Conservation (phyloP, 2,113 vertebrate species). For the Rhea americana region DNA sequence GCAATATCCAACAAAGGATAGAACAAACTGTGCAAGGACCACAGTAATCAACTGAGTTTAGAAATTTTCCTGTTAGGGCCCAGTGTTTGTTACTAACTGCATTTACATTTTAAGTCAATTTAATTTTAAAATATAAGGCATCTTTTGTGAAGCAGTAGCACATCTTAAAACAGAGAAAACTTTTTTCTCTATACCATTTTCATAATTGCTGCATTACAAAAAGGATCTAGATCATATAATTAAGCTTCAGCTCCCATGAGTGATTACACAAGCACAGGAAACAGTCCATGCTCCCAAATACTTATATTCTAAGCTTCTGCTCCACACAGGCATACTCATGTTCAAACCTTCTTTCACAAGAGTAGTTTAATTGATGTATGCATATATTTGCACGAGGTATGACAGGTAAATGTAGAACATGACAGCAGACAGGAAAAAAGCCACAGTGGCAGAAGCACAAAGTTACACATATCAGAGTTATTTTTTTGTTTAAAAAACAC, state of each 20-base stretch:
- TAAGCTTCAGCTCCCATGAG: not conserved
- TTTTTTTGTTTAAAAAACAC: not conserved
- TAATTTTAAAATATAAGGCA: not conserved
- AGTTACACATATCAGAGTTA: not conserved
- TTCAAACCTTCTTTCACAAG: not conserved
- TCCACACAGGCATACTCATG: not conserved
- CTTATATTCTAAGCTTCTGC: not conserved
- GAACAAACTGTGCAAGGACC: accelerated
- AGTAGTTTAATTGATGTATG: not conserved
- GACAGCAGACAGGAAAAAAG: not conserved
- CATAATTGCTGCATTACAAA: not conserved
- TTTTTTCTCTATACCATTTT: not conserved
- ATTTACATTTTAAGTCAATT: not conserved
- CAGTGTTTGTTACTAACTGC: not conserved
- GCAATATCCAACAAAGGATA: not conserved
- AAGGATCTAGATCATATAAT: not conserved
- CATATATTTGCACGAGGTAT: not conserved
- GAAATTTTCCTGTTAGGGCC: not conserved
- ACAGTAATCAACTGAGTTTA: not conserved
- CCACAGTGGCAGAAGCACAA: not conserved
- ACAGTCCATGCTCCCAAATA: not conserved
- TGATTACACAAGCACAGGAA: not conserved
- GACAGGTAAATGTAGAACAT: not conserved
- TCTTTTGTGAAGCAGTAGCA: not conserved
- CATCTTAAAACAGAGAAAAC: not conserved